Evolutionary conservation across 1,140 invertebrate genomes (phyloP).

Genomic region (Lepeophtheirus salmonis): DNA sequence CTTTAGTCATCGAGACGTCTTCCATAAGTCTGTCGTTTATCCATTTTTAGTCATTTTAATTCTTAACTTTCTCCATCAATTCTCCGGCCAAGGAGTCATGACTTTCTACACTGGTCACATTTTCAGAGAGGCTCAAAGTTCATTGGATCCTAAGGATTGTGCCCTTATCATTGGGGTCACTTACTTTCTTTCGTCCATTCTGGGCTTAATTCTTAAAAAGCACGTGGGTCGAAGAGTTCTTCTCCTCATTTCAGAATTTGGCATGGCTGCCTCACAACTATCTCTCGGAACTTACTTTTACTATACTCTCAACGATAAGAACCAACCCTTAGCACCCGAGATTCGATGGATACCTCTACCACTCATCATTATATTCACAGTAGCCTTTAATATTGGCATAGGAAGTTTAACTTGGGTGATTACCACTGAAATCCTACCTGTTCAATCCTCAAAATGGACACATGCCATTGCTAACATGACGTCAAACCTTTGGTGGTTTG

Average conservation of each 20-base stretch:
- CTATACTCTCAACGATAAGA: background rate
- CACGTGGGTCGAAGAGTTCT: conserved; percentile 5
- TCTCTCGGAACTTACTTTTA: conserved; percentile 10
- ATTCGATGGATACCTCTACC: conserved; percentile 5
- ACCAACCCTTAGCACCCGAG: background rate
- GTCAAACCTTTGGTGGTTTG: conserved; percentile 13
- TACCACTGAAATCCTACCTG: conserved; percentile 11
- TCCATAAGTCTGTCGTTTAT: conserved; percentile 14
- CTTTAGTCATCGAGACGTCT: conserved; percentile 3
- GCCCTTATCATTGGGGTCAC: conserved; percentile 10
- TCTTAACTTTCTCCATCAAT: conserved; percentile 7
- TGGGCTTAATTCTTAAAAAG: conserved; percentile 10
- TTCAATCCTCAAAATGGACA: conserved; percentile 4
- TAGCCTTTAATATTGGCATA: conserved; percentile 11
- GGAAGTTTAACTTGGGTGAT: conserved; percentile 10
- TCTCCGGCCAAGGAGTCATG: conserved; percentile 13
- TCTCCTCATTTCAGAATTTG: conserved; percentile 8
- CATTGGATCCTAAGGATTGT: conserved; percentile 7
- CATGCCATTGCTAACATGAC: conserved; percentile 9
- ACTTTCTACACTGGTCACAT: conserved; percentile 13
- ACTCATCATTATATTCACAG: conserved; percentile 4
- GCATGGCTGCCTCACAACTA: conserved; percentile 9
- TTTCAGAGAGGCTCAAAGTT: conserved; percentile 8
- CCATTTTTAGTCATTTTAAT: conserved; percentile 10
- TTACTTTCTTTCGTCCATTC: conserved; percentile 13